phyloP scores from a whole-genome alignment of 2,888 invertebrate species.

The Bombylius discolor region DNA sequence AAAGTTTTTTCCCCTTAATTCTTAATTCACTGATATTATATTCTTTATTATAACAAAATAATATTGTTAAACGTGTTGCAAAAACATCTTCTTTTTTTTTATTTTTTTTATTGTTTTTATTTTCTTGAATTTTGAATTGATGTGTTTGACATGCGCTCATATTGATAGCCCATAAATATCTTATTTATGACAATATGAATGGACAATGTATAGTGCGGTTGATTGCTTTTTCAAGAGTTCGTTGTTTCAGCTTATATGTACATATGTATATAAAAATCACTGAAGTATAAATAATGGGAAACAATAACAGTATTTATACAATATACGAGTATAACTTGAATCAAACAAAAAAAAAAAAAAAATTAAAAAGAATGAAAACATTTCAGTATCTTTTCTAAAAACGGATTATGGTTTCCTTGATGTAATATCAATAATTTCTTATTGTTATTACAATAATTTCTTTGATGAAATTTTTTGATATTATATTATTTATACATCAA shows the following conservation, averaged over 20 bases:
- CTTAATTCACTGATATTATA: too few relatives aligned
- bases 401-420: background rate
- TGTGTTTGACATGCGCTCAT: constrained; percentile 38
- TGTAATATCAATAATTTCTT: background rate
- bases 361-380: background rate
- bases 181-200: constrained; percentile 35
- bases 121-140: constrained; percentile 21
- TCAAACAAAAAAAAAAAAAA: background rate
- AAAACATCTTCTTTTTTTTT: too few relatives aligned
- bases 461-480: background rate
- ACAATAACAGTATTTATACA: constrained; percentile 5
- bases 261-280: constrained; percentile 10
- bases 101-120: too few relatives aligned
- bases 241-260: constrained; percentile 3
- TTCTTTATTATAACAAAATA: too few relatives aligned
- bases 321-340: too few relatives aligned
- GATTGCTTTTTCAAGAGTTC: constrained; percentile 15
- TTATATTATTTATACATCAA: background rate
- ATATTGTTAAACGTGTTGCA: too few relatives aligned
- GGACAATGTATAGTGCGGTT: constrained; percentile 15
- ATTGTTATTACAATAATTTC: background rate
- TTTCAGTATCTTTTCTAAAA: background rate
- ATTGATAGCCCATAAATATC: constrained; percentile 37
- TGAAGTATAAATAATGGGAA: constrained; percentile 13
- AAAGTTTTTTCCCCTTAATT: too few relatives aligned